Base-by-base conservation (phyloP, 2,888 invertebrate species). In the Steromphala cineraria region DNA sequence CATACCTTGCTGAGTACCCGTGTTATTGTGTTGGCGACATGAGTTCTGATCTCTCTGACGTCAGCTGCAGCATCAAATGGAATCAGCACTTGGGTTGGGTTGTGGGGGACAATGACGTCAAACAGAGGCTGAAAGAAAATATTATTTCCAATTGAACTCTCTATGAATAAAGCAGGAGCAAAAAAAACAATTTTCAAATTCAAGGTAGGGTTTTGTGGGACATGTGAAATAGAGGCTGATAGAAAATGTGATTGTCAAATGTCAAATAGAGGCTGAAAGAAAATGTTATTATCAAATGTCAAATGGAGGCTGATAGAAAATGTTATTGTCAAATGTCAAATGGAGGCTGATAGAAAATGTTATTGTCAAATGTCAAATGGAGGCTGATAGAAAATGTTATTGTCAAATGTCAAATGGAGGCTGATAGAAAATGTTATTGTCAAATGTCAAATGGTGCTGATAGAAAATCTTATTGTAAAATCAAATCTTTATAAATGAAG, bases 1-100 rank as follows among this genome's bases (percentile, higher is more conserved):
- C 40, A n/a, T n/a, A 89, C 90, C 86, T 89, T 89, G 55, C 88
- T 87, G 19, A 89, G 84, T 17, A 90, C 85, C 53, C 86, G 85
- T 5, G 87, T 80, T 28, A 90, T 86, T 10, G 89, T 89, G 52
- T 87, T 81, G 24, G 81, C 82, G 13, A 90, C 80, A 86, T 90
- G 89, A 36, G 80, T 75, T 36, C 84, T 82, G n/a, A 89, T 81
- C 19, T 89, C 85, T 10, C 86, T 83, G 0, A 85, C 80, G 7
- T 87, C 88, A 36, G 82, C 82, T 24, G 82, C 81, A 5, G 85
- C 84, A 82, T 89, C 89, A 85, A 89, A 88, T 15, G 89, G 87
- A 56, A 90, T 88, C 75, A 90, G 79, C 8, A 89, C 88, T 46
- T 90, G 90, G 1, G 83, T 81, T 31, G 85, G 84, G 46, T 84